Conservation (phyloP, 2,797 vertebrate species). For the Ataeniobius toweri region DNA sequence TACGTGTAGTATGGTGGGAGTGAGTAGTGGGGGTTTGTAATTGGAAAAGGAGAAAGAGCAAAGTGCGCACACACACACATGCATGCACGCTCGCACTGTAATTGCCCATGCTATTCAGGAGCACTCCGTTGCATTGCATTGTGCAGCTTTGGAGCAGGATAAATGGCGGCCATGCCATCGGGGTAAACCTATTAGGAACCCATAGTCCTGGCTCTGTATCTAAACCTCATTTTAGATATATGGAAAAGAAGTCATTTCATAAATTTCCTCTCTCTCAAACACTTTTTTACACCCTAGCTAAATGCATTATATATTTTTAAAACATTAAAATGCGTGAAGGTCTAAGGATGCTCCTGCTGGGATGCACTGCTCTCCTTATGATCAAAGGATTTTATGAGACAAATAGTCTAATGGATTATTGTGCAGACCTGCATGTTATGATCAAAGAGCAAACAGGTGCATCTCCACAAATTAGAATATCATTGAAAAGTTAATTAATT, state of each 20-base stretch:
- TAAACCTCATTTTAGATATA: constrained; percentile 83
- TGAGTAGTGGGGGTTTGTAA: constrained; percentile 65
- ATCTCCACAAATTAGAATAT: not conserved
- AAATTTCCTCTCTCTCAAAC: constrained; percentile 74
- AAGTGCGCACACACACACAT: constrained; percentile 17
- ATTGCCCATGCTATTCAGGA: constrained; percentile 96
- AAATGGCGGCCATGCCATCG: constrained; percentile 95
- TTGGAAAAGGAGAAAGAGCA: constrained; percentile 61
- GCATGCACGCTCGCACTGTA: constrained; percentile 82
- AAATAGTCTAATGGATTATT: constrained; percentile 6
- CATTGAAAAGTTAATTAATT: not conserved
- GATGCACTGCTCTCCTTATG: constrained; percentile 46
- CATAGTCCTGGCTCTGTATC: constrained; percentile 84
- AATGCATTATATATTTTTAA: constrained; percentile 73
- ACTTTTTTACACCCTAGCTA: constrained; percentile 84
- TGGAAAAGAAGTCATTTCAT: constrained; percentile 82
- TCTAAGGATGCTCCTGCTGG: constrained; percentile 37
- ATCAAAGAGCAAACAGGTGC: not conserved
- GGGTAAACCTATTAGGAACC: constrained; percentile 93
- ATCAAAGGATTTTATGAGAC: constrained; percentile 24
- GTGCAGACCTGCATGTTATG: not conserved
- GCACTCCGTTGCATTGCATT: constrained; percentile 92
- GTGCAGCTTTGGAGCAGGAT: constrained; percentile 93
- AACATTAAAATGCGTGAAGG: constrained; percentile 45
- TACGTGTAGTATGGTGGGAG: constrained; percentile 39